Conservation (phyloP, 2,797 vertebrate species). For the Karalla daura region DNA sequence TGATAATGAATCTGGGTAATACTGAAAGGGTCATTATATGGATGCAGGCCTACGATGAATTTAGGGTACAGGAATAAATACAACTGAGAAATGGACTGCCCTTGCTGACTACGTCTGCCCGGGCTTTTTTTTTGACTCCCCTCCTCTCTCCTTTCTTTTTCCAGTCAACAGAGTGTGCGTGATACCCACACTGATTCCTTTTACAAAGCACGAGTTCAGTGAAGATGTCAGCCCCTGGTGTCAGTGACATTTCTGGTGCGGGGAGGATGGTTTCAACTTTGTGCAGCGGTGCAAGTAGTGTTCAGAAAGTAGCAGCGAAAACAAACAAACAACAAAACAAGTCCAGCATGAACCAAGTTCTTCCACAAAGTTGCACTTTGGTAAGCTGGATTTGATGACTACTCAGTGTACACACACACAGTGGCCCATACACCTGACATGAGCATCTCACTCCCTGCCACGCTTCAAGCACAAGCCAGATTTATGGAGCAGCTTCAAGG, state of each 20-base stretch:
- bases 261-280: neutral
- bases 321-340: neutral
- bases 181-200: constrained; percentile 5
- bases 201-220: neutral
- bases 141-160: neutral
- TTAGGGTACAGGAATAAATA: constrained; percentile 3
- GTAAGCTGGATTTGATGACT: neutral
- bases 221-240: constrained; percentile 11
- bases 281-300: neutral
- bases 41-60: constrained; percentile 7
- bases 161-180: neutral
- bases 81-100: constrained; percentile 5
- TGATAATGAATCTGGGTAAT: constrained; percentile 13
- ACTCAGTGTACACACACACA: neutral
- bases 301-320: neutral
- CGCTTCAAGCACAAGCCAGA: neutral
- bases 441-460: neutral
- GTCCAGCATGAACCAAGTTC: neutral
- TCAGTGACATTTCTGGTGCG: constrained; percentile 5
- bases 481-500: neutral
- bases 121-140: neutral
- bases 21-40: constrained; percentile 20
- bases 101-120: neutral
- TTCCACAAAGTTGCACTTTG: neutral
- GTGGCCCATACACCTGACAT: neutral